Evolutionary conservation across 2,888 invertebrate species (phyloP).

Genomic region (Dioctria rufipes): DNA sequence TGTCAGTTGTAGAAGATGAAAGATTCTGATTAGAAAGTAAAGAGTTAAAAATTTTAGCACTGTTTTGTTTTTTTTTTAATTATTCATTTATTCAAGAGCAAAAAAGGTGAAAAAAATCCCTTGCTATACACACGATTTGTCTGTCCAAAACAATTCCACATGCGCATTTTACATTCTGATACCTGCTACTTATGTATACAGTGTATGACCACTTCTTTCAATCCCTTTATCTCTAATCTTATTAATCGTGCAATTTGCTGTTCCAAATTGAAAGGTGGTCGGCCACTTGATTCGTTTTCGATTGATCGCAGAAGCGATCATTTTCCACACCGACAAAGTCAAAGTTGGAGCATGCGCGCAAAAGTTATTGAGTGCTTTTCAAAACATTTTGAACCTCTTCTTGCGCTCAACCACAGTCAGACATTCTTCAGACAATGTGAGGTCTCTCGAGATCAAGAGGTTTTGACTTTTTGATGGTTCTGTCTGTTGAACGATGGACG

Average conservation of each 20-base stretch:
- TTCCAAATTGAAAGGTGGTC: slow-evolving; percentile 50
- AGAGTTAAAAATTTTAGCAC: too few relatives aligned
- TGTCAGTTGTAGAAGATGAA: too few relatives aligned
- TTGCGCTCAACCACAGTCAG: not conserved
- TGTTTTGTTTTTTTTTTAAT: not conserved
- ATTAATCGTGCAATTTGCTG: slow-evolving; percentile 52
- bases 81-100: not conserved
- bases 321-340: slow-evolving; percentile 21
- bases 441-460: slow-evolving; percentile 32
- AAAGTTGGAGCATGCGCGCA: slow-evolving; percentile 8
- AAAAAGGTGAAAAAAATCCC: slow-evolving; percentile 19
- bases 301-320: slow-evolving; percentile 7
- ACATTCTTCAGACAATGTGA: not conserved
- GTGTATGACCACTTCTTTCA: slow-evolving; percentile 5
- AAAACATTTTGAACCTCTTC: slow-evolving; percentile 17
- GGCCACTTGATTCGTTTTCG: slow-evolving; percentile 29
- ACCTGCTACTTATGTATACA: not conserved
- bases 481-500: slow-evolving; percentile 19
- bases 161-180: not conserved
- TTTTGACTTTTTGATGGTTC: slow-evolving; percentile 26
- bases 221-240: slow-evolving; percentile 36
- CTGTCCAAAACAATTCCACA: not conserved
- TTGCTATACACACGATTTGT: slow-evolving; percentile 17
- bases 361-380: slow-evolving; percentile 20
- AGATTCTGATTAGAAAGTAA: too few relatives aligned